phyloP scores from a whole-genome alignment of 2,888 invertebrate genomes.

The Poecilobothrus nobilitatus region DNA sequence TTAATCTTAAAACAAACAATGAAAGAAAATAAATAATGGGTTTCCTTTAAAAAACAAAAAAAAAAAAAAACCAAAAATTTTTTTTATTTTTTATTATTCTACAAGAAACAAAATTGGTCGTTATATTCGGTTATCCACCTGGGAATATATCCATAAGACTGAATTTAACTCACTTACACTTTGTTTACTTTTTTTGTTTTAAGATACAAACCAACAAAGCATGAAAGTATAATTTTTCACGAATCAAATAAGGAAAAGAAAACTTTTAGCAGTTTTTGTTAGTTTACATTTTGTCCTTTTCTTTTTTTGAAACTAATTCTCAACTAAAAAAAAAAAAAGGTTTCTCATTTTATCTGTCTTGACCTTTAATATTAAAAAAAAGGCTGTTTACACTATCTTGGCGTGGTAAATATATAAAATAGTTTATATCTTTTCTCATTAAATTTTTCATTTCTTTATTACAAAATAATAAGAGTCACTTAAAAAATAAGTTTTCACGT shows the following conservation, averaged over 20 bases:
- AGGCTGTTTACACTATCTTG: background rate
- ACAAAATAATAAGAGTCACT: too few species aligned
- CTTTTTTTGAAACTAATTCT: background rate
- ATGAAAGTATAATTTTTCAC: background rate
- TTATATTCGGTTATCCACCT: constrained; percentile 5
- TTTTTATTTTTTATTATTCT: constrained; percentile 2
- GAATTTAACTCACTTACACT: background rate
- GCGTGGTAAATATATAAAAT: background rate
- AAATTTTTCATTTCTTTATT: background rate
- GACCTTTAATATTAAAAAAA: background rate
- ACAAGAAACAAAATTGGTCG: background rate
- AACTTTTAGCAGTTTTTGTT: background rate
- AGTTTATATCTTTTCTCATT: too few species aligned
- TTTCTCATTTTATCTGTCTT: background rate
- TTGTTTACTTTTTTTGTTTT: background rate
- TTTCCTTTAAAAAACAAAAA: background rate
- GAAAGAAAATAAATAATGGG: background rate
- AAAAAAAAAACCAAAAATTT: too few species aligned
- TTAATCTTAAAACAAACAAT: background rate
- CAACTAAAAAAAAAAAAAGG: background rate
- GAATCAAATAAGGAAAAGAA: background rate
- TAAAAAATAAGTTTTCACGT: too few species aligned
- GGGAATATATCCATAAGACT: constrained; percentile 5
- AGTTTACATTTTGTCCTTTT: background rate
- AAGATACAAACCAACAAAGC: too few species aligned